Evolutionary conservation across 2,888 invertebrate species (phyloP).

Genomic region (Siphlonurus alternatus): DNA sequence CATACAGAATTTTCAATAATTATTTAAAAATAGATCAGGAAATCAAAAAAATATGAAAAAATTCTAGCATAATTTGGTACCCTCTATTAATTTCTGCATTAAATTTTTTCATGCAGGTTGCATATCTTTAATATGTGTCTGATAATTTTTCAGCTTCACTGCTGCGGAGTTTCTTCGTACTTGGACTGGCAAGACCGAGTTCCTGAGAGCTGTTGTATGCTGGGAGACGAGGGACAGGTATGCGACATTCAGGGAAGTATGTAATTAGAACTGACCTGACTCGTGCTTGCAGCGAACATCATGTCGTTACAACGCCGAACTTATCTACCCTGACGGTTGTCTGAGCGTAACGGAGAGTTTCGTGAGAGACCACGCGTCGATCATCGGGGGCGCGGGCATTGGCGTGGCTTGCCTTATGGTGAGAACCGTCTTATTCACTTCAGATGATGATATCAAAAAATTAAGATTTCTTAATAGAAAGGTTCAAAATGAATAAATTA

Average conservation of each 20-base stretch:
- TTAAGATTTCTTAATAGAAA: too few species aligned
- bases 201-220: conserved; percentile 60
- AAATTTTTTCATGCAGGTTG: too few species aligned
- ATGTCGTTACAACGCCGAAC: background rate
- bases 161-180: conserved; percentile 65
- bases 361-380: conserved; percentile 57
- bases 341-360: conserved; percentile 48
- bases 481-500: too few species aligned
- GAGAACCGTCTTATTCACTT: conserved; percentile 18
- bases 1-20: too few species aligned
- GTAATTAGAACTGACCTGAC: background rate
- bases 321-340: conserved; percentile 59
- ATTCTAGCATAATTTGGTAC: too few species aligned
- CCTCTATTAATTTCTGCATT: too few species aligned
- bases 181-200: conserved; percentile 57
- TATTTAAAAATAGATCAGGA: too few species aligned
- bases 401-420: conserved; percentile 76
- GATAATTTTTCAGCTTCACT: conserved; percentile 43
- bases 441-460: background rate
- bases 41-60: too few species aligned
- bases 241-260: too few species aligned
- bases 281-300: background rate
- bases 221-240: conserved; percentile 31
- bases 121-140: too few species aligned
- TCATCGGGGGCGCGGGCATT: conserved; percentile 66